These are phyloP conservation scores for Epizoanthus fatuus DNA, from an alignment of 92 coral and sea anemone species.

Conservation along the genomic window DNA sequence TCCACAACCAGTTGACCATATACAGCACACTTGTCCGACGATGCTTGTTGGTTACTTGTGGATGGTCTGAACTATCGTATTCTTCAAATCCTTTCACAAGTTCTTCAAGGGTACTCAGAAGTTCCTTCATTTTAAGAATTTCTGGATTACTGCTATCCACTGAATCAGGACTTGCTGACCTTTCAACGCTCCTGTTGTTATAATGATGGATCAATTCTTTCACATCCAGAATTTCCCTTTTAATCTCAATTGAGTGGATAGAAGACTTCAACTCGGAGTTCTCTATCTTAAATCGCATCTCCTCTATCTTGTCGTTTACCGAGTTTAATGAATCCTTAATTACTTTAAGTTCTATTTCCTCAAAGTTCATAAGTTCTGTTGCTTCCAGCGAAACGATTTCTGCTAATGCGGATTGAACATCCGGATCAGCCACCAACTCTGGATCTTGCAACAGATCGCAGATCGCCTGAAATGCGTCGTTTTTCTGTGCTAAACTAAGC, in stretches of 20 bases:
- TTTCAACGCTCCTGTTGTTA: background rate
- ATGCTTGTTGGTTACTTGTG: background rate
- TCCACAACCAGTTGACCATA: background rate
- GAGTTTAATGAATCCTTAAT: constrained; percentile 30
- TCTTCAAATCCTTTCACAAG: background rate
- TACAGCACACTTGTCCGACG: background rate
- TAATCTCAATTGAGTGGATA: background rate
- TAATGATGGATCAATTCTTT: background rate
- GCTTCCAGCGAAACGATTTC: constrained; percentile 46
- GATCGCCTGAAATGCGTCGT: constrained; percentile 75
- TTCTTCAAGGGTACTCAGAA: constrained; percentile 11
- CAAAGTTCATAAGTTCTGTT: constrained; percentile 47
- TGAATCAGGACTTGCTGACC: no score
- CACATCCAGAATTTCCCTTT: background rate
- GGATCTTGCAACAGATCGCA: constrained; percentile 77
- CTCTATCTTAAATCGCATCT: background rate
- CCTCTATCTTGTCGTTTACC: constrained; percentile 29
- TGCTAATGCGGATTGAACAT: constrained; percentile 54
- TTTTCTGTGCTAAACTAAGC: constrained; percentile 61
- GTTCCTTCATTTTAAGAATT: background rate
- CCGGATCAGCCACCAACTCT: constrained; percentile 61
- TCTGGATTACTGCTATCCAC: background rate
- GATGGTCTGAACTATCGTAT: background rate
- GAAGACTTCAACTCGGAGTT: background rate
- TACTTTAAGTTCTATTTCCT: constrained; percentile 47